These are phyloP conservation scores for Laodelphax striatellus DNA, from an alignment of 1,140 invertebrate genomes.

Conservation along the genomic window DNA sequence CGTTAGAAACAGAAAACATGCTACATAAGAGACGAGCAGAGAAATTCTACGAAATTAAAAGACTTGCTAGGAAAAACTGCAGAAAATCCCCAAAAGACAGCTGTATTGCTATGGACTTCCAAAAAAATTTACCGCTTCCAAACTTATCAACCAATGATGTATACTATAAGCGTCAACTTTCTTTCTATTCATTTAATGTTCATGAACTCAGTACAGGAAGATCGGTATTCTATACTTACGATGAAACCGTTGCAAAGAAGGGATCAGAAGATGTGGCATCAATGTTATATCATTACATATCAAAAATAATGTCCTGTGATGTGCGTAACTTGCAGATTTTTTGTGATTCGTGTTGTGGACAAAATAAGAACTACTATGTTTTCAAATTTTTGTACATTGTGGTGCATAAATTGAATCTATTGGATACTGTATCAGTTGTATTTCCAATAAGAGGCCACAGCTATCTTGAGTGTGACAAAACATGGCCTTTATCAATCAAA, in stretches of 20 bases:
- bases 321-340: constrained; percentile 11
- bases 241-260: constrained; percentile 14
- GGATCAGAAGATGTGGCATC: constrained; percentile 14
- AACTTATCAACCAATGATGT: constrained; percentile 15
- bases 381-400: constrained; percentile 13
- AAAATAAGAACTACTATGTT: constrained; percentile 12
- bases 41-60: too few relatives aligned
- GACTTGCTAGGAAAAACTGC: too few relatives aligned
- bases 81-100: too few relatives aligned
- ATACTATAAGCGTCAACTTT: constrained; percentile 15
- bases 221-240: constrained; percentile 13
- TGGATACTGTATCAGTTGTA: constrained; percentile 3
- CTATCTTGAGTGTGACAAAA: constrained; percentile 14
- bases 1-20: too few relatives aligned
- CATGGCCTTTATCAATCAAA: constrained; percentile 12
- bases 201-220: constrained; percentile 1
- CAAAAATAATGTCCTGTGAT: constrained; percentile 2
- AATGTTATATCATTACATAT: constrained; percentile 12
- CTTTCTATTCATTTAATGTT: constrained; percentile 14
- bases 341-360: constrained; percentile 13
- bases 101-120: too few relatives aligned
- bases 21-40: too few relatives aligned
- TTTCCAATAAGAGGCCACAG: constrained; percentile 10
- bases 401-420: constrained; percentile 4
- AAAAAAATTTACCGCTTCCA: too few relatives aligned